Conservation (phyloP, 2,113 vertebrate genomes). For the Hystrix brachyura region DNA sequence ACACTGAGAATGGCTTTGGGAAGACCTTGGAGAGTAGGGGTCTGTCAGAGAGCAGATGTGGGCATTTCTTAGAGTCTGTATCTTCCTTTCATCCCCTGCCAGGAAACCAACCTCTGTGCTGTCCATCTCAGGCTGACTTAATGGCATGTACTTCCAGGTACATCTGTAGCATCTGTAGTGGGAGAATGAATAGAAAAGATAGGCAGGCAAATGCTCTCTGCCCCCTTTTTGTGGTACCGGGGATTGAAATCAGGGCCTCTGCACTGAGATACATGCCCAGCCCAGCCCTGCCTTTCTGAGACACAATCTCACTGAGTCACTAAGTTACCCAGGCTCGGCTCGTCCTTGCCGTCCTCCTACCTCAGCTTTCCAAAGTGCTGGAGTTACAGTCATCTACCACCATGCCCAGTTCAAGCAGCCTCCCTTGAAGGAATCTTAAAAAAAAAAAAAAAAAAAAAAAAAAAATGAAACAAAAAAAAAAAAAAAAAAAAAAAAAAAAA, state of each 20-base stretch:
- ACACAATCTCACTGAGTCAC: neutral
- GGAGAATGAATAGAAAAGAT: neutral
- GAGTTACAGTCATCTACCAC: neutral
- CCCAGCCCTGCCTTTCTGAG: neutral
- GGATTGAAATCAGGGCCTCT: neutral
- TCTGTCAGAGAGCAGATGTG: neutral
- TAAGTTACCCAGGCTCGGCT: neutral
- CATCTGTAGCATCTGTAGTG: neutral
- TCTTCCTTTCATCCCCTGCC: neutral
- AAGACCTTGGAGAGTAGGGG: neutral
- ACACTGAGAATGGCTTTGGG: neutral
- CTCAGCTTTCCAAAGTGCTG: neutral
- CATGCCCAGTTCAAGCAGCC: neutral
- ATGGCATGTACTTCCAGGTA: neutral
- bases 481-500: too few relatives aligned
- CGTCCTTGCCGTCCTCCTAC: neutral
- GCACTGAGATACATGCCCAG: neutral
- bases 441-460: neutral
- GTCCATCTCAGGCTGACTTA: neutral
- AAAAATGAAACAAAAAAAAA: neutral
- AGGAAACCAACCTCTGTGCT: neutral
- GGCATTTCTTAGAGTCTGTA: neutral
- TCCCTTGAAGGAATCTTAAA: neutral
- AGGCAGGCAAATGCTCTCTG: neutral
- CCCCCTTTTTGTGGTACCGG: neutral